A percentile compares a stretch with the other conserved stretches of the same genome.
These are phyloP conservation scores for Lucinisca nassula DNA, from an alignment of 2,888 invertebrate genomes.

Conservation along the genomic window DNA sequence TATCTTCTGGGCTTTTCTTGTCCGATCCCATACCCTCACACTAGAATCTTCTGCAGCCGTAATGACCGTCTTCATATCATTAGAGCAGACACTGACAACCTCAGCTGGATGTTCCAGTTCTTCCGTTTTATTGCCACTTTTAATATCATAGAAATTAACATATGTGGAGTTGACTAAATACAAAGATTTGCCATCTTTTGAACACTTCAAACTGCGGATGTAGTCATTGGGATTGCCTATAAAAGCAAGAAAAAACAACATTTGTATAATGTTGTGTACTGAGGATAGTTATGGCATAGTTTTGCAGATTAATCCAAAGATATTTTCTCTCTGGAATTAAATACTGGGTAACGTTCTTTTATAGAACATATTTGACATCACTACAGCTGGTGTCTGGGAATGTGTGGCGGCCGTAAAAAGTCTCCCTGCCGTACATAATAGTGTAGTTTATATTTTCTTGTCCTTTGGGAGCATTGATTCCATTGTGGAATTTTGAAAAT, in stretches of 20 bases:
- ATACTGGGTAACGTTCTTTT: too few relatives aligned
- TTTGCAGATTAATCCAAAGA: too few relatives aligned
- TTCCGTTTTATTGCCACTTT: constrained; percentile 51
- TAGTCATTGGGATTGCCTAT: constrained; percentile 67
- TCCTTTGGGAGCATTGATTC: too few relatives aligned
- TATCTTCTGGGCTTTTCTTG: constrained; percentile 58
- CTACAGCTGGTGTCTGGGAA: too few relatives aligned
- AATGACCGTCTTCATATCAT: constrained; percentile 71
- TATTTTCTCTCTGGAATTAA: too few relatives aligned
- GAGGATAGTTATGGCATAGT: too few relatives aligned
- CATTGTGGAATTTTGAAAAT: too few relatives aligned
- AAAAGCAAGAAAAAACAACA: constrained; percentile 5
- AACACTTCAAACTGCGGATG: constrained; percentile 56
- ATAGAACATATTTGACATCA: too few relatives aligned
- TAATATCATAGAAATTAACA: constrained; percentile 60
- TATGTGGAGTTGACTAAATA: constrained; percentile 64
- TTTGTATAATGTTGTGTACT: too few relatives aligned
- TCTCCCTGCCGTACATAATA: too few relatives aligned
- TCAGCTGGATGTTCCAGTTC: constrained; percentile 67
- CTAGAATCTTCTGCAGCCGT: constrained; percentile 77
- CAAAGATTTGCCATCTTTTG: constrained; percentile 68
- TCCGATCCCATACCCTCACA: constrained; percentile 78
- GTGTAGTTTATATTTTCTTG: too few relatives aligned
- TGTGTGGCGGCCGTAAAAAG: too few relatives aligned
- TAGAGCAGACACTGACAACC: constrained; percentile 54